Percentiles rank a stretch among this genome's conserved stretches.
These are phyloP conservation scores for Rhinolophus ferrumequinum DNA, from an alignment of 2,113 vertebrate species.

Conservation along the genomic window DNA sequence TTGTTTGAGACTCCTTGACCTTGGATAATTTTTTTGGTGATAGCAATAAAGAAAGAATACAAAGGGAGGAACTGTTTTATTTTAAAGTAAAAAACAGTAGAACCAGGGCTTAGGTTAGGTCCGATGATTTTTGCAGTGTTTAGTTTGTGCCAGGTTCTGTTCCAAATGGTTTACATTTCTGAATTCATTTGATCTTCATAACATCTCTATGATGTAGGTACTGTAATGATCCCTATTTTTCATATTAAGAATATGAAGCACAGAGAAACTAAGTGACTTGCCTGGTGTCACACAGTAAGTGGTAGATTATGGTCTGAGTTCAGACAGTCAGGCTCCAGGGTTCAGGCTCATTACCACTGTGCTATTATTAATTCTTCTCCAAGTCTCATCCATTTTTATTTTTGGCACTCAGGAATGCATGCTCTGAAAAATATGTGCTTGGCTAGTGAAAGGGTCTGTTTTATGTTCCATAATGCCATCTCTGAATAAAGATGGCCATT, in stretches of 20 bases:
- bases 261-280: neutral
- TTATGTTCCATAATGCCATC: neutral
- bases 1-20: constrained; percentile 1
- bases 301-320: neutral
- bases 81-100: constrained; percentile 58
- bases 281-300: neutral
- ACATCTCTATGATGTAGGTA: neutral
- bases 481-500: constrained; percentile 41
- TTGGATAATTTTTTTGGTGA: constrained; percentile 44
- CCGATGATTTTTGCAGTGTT: neutral
- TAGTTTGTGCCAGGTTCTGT: neutral
- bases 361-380: neutral
- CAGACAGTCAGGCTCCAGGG: neutral
- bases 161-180: neutral
- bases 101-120: neutral
- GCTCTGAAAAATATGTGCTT: neutral
- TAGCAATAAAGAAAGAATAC: constrained; percentile 51
- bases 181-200: neutral
- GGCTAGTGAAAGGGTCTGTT: neutral
- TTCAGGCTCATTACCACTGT: neutral
- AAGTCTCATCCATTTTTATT: neutral
- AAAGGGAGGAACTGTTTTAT: constrained; percentile 52
- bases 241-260: neutral
- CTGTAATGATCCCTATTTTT: neutral
- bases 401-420: neutral